Evolutionary conservation across 2,888 invertebrate genomes (phyloP).

Genomic region (Chironomus riparius): DNA sequence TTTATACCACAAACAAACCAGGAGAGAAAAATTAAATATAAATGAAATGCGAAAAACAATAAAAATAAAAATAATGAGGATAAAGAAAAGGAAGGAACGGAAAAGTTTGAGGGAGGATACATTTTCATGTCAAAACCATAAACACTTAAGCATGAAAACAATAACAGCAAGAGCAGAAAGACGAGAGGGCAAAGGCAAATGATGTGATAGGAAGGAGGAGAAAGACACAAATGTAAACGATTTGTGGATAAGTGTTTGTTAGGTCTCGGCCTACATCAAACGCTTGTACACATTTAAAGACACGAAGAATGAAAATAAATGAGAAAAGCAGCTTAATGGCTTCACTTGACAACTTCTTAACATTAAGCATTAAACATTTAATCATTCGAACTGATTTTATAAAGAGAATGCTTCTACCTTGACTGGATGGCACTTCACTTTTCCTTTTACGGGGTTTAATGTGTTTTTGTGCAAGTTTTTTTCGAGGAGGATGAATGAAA

Average conservation of each 20-base stretch:
- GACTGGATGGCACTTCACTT: too few relatives aligned
- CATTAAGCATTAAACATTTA: slow-evolving; percentile 13
- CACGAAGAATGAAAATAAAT: not conserved
- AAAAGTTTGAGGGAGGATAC: not conserved
- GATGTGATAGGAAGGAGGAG: too few relatives aligned
- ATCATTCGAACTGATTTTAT: slow-evolving; percentile 21
- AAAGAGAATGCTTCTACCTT: not conserved
- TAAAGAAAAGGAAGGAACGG: too few relatives aligned
- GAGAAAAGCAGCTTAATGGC: slow-evolving; percentile 18
- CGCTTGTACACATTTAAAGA: too few relatives aligned
- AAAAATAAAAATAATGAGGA: too few relatives aligned
- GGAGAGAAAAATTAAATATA: not conserved
- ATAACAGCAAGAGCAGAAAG: not conserved
- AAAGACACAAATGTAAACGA: not conserved
- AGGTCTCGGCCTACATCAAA: slow-evolving; percentile 3
- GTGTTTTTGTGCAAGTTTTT: too few relatives aligned
- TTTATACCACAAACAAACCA: not conserved
- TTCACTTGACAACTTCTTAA: not conserved
- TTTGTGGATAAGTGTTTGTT: slow-evolving; percentile 19
- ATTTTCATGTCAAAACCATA: slow-evolving; percentile 19
- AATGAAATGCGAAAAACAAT: not conserved
- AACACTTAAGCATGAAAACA: not conserved
- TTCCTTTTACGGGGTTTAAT: too few relatives aligned
- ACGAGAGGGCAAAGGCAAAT: too few relatives aligned
- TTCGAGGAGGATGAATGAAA: too few relatives aligned